Conservation (phyloP, 2,888 invertebrate genomes). For the Escarpia spicata region DNA sequence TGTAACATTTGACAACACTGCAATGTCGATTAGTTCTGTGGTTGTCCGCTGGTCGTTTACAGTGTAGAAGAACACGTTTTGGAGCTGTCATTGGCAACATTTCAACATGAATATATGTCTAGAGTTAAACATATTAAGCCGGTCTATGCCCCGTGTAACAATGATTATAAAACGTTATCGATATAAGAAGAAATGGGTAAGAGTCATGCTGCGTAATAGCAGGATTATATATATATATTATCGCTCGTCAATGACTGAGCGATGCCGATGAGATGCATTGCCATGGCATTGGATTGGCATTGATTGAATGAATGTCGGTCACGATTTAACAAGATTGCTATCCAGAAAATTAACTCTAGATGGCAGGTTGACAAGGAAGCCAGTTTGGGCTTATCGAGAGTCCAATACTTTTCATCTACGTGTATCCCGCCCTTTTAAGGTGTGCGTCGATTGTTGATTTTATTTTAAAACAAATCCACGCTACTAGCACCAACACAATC, state of each 20-base stretch:
- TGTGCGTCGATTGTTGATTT: too few species aligned
- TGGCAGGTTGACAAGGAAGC: too few species aligned
- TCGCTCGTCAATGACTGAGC: neutral
- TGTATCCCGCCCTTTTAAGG: too few species aligned
- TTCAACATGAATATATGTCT: neutral
- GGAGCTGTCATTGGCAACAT: neutral
- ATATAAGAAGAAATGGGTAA: constrained; percentile 4
- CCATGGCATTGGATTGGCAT: too few species aligned
- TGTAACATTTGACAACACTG: constrained; percentile 7
- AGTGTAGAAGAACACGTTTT: neutral
- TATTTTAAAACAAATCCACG: too few species aligned
- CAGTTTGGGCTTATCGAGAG: too few species aligned
- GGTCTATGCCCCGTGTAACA: neutral
- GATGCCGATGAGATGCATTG: too few species aligned
- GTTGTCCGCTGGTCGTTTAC: neutral
- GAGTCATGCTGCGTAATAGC: neutral
- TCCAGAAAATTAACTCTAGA: too few species aligned
- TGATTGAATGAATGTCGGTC: too few species aligned
- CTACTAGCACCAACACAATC: too few species aligned
- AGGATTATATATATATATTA: neutral
- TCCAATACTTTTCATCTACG: too few species aligned
- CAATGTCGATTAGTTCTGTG: neutral
- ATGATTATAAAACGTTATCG: constrained; percentile 9
- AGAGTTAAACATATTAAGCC: neutral
- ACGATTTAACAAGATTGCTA: too few species aligned